Conservation (phyloP, 2,888 invertebrate genomes). For the Lasius fuliginosus region DNA sequence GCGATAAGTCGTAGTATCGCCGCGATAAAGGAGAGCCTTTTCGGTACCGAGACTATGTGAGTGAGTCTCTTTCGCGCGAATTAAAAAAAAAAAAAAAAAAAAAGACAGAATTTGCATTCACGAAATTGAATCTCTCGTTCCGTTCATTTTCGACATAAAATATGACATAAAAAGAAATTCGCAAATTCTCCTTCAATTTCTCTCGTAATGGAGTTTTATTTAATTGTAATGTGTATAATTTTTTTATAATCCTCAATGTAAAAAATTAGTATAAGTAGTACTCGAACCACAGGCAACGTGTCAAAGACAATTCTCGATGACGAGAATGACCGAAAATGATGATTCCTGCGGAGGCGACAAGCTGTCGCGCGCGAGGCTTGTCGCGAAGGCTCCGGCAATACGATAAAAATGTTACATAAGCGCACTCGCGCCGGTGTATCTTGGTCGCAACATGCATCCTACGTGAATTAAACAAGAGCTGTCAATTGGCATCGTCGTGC, state of each 20-base stretch:
- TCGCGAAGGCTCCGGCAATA: constrained; percentile 15
- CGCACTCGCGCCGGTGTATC: constrained; percentile 20
- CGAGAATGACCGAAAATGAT: neutral
- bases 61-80: neutral
- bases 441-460: constrained; percentile 1
- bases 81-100: neutral
- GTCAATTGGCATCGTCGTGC: constrained; percentile 19
- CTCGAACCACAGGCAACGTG: neutral
- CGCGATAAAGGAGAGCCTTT: constrained; percentile 26
- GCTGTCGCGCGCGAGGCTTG: constrained; percentile 1
- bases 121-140: neutral
- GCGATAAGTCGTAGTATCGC: constrained; percentile 32
- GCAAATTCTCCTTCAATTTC: neutral
- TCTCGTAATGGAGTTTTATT: neutral
- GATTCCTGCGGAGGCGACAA: neutral
- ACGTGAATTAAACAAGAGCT: constrained; percentile 22
- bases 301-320: neutral
- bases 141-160: neutral
- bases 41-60: neutral
- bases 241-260: neutral
- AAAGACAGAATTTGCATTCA: neutral
- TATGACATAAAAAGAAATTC: neutral
- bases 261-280: neutral
- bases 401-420: constrained; percentile 54
- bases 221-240: neutral